Evolutionary conservation across 2,113 vertebrate species (phyloP), one percentile per base, ranked within the genome.

Genomic region (Nycticorax nycticorax): DNA sequence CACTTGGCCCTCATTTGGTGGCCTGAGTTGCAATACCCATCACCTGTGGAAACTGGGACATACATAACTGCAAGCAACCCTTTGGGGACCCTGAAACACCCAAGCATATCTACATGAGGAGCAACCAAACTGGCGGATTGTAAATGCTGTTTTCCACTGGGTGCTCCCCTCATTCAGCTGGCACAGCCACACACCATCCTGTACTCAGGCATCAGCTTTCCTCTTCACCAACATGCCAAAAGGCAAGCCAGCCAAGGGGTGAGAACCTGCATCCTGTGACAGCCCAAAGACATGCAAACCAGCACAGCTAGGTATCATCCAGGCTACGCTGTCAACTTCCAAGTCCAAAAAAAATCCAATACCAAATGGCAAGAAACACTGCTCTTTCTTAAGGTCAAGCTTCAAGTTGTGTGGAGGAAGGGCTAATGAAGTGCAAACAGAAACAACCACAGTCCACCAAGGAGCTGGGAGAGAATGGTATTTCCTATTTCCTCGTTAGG

Each of bases 231-330:
- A 52, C 6, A 1, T 4, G 8, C 30, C 50, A 45, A 41, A 41
- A 66, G 30, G 24, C 23, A 48, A 78, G 35, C 47, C 8, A 55
- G 27, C 20, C 18, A 32, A 52, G 5, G 35, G 27, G 8, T 26
- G 27, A 73, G 45, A 79, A 30, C 28, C 48, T 68, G 39, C 39
- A 60, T 14, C 62, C 85, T 19, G 13, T 8, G 13, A 30, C 37
- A 92, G 53, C 67, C 39, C 68, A 52, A 20, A 50, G 67, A 39
- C 21, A 32, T 0, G 2, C 53, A 69, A 53, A 57, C 35, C 81
- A 66, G 8, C 7, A 7, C 0, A 4, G 39, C 3, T 23, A 30
- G 1, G 10, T 5, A 27, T 14, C 21, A 72, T 2, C 53, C 28
- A 73, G 8, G 2, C 28, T 17, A 12, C 6, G 12, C 69, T 52